These are phyloP conservation scores for Alethe diademata DNA, from an alignment of 2,113 vertebrate genomes.

Conservation along the genomic window DNA sequence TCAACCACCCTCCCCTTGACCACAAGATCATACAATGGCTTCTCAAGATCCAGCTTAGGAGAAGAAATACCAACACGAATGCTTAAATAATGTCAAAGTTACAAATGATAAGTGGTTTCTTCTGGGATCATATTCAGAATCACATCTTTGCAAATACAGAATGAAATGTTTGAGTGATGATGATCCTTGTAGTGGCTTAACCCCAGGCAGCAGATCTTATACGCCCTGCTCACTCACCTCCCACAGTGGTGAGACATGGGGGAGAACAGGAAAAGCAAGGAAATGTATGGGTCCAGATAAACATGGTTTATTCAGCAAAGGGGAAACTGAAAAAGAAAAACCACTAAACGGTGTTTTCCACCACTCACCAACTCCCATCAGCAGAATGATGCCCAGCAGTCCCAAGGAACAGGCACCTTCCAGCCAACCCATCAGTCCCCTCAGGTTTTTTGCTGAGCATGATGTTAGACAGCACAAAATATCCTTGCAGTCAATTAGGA, in stretches of 20 bases:
- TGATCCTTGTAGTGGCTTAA: background rate
- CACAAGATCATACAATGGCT: background rate
- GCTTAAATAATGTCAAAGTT: background rate
- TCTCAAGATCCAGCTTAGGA: background rate
- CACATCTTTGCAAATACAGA: background rate
- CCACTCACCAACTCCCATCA: background rate
- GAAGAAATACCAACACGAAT: background rate
- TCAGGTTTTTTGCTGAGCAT: background rate
- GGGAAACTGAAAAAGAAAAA: background rate
- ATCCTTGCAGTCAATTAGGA: background rate
- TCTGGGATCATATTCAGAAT: background rate
- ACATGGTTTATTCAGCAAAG: background rate
- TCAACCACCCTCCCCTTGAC: background rate
- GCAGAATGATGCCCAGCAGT: background rate
- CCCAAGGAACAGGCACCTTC: background rate
- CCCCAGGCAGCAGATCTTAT: background rate
- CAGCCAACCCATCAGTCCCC: background rate
- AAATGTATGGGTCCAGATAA: background rate
- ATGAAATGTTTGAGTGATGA: background rate
- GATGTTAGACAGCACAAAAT: rapidly evolving
- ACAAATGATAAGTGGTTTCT: rapidly evolving
- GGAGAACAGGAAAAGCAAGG: background rate
- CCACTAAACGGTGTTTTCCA: background rate
- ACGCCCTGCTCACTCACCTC: background rate
- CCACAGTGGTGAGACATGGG: rapidly evolving